Conservation (phyloP, 1,140 invertebrate species). For the Oscheius sp. region DNA sequence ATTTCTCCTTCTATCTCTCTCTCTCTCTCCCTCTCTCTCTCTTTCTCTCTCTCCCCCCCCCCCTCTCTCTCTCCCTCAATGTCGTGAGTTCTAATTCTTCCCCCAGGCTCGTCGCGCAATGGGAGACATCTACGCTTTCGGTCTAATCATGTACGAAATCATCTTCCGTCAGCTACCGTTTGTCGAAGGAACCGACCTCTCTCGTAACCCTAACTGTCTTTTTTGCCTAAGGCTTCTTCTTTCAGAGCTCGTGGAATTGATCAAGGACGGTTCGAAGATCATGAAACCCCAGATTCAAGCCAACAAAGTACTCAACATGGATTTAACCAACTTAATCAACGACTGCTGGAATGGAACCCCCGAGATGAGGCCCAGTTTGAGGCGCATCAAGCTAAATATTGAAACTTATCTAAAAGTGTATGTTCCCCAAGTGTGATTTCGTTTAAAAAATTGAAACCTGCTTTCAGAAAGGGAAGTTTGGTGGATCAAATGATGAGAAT, state of each 20-base stretch:
- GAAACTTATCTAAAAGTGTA: slow-evolving; percentile 59
- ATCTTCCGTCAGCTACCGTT: slow-evolving; percentile 55
- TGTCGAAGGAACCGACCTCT: slow-evolving; percentile 48
- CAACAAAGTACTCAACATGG: slow-evolving; percentile 48
- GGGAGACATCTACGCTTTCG: slow-evolving; percentile 58
- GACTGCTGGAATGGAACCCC: slow-evolving; percentile 58
- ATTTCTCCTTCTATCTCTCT: too few relatives aligned
- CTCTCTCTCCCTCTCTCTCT: too few relatives aligned
- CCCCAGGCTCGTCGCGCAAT: slow-evolving; percentile 42
- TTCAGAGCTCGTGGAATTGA: slow-evolving; percentile 40
- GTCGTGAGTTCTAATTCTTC: too few relatives aligned
- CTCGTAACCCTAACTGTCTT: slow-evolving; percentile 17
- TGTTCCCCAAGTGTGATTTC: neutral
- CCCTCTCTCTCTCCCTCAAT: too few relatives aligned
- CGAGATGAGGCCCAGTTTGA: slow-evolving; percentile 54
- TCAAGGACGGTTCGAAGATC: slow-evolving; percentile 49
- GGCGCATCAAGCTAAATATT: slow-evolving; percentile 56
- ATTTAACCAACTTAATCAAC: slow-evolving; percentile 50
- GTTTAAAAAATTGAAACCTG: neutral
- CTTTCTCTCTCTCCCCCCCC: too few relatives aligned
- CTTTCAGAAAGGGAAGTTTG: slow-evolving; percentile 39
- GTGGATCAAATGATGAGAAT: slow-evolving; percentile 48
- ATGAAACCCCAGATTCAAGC: slow-evolving; percentile 55
- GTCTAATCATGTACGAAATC: slow-evolving; percentile 61
- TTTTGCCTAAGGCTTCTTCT: slow-evolving; percentile 23